Percentiles rank a stretch among this genome's conserved stretches.
Conservation (phyloP, 1,140 invertebrate species). For the Cherax quadricarinatus region DNA sequence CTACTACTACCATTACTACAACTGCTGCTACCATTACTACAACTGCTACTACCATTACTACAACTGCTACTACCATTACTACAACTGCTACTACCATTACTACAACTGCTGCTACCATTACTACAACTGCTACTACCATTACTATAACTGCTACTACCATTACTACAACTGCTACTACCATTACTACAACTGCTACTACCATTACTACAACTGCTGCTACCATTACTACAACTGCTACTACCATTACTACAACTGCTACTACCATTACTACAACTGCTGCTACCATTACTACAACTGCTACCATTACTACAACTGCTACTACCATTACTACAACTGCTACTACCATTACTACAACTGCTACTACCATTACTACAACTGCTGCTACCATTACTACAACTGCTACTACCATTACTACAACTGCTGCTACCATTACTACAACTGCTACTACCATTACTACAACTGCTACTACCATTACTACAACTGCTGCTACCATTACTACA, state of each 20-base stretch:
- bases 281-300: too few relatives aligned
- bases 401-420: slow-evolving; percentile 4
- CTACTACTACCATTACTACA: too few relatives aligned
- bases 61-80: too few relatives aligned
- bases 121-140: too few relatives aligned
- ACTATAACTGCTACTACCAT: too few relatives aligned
- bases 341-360: slow-evolving; percentile 6
- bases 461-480: background rate
- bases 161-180: too few relatives aligned
- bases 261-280: background rate
- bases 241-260: slow-evolving; percentile 15
- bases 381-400: slow-evolving; percentile 3
- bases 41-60: too few relatives aligned
- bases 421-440: background rate
- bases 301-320: too few relatives aligned
- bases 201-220: background rate
- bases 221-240: slow-evolving; percentile 7
- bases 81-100: too few relatives aligned
- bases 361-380: background rate
- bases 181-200: background rate
- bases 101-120: too few relatives aligned
- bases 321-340: slow-evolving; percentile 14
- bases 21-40: too few relatives aligned
- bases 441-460: background rate
- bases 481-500: slow-evolving; percentile 4